Conservation (phyloP, 2,113 vertebrate genomes). For the Channa argus region DNA sequence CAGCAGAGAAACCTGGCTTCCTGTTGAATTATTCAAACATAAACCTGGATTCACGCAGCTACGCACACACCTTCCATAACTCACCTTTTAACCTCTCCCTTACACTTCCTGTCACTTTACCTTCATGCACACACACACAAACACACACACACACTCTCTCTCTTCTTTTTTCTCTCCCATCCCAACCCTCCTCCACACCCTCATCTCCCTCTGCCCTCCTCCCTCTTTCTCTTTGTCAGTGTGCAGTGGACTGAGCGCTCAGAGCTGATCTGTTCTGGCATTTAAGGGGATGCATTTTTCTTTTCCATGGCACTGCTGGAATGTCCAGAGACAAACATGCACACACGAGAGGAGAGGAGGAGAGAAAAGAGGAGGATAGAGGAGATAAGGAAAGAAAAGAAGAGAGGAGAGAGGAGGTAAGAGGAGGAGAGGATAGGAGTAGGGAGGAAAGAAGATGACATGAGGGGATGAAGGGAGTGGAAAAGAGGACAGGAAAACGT, state of each 20-base stretch:
- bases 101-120: constrained; percentile 42
- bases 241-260: constrained; percentile 72
- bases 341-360: constrained; percentile 18
- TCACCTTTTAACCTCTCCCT: constrained; percentile 48
- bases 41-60: constrained; percentile 50
- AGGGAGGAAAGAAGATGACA: background rate
- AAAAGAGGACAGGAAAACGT: background rate
- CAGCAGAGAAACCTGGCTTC: constrained; percentile 50
- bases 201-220: constrained; percentile 22
- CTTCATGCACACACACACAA: constrained; percentile 5
- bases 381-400: background rate
- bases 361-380: background rate
- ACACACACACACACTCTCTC: constrained; percentile 3
- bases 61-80: constrained; percentile 22
- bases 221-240: constrained; percentile 65
- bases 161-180: constrained; percentile 28
- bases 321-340: constrained; percentile 66
- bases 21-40: constrained; percentile 75
- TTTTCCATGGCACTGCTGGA: constrained; percentile 69
- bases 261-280: constrained; percentile 75
- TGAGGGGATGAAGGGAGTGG: background rate
- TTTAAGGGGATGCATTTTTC: constrained; percentile 76
- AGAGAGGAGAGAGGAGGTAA: background rate
- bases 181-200: constrained; percentile 32
- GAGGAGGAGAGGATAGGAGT: background rate